Base-by-base conservation (phyloP, 2,888 invertebrate species). In the Rhogogaster chlorosoma region DNA sequence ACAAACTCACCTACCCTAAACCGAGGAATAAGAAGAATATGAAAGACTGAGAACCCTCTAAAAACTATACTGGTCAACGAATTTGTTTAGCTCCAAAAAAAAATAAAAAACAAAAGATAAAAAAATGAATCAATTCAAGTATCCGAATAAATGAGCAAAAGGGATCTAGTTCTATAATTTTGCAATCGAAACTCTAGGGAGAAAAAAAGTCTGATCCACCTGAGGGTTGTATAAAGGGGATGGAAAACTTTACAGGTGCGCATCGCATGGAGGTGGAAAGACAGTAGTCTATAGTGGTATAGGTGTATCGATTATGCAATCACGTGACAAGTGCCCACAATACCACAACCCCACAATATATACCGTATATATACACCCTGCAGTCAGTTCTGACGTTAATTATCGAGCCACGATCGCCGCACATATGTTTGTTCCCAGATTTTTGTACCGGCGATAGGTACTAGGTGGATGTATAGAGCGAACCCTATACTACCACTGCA, bases 221-320 rank as follows among this genome's bases (percentile, higher is more conserved):
- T 77, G 57, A 77, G 77, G 29, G 29, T 53, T 29, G 29, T 18
- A n/a, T n/a, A 49, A 49, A 32, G 29, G 6, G 45, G 77, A 77
- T 10, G 73, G 10, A 45, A 67, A 83, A 83, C 67, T 42, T 83
- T 45, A 83, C 70, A 70, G 83, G 67, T 70, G 83, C 64, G 12
- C n/a, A 12, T 38, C 36, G 70, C 83, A 57, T 18, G 67, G 10
- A 42, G 18, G 64, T 22, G 38, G 64, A 22, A 1, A 10, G 32
- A n/a, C 6, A 32, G 87, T 88, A 87, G 89, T 90, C 90, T 90
- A 90, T 90, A 92, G 89, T 88, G 88, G 88, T 84, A 85, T 86
- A 85, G 87, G 86, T 70, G 87, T 92, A 92, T 92, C 91, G 92
- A 92, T 92, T 92, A 90, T 91, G 91, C 90, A 91, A 92, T 92